A percentile compares a stretch with the other conserved stretches of the same genome.
phyloP scores from a whole-genome alignment of 2,888 invertebrate genomes.

The Cerastis rubricosa region DNA sequence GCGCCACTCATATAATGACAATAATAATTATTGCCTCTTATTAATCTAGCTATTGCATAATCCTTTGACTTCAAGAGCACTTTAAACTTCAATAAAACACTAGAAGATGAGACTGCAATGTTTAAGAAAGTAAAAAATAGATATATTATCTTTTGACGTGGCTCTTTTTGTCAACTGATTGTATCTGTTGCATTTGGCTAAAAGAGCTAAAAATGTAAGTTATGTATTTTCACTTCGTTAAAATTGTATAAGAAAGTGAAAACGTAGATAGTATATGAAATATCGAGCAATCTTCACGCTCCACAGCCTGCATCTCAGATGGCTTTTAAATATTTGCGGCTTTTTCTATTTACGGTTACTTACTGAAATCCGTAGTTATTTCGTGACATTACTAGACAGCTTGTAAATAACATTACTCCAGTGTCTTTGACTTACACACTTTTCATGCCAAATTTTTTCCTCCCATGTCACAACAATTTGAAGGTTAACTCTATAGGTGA shows the following conservation, averaged over 20 bases:
- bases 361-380: slow-evolving; percentile 12
- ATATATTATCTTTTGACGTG: slow-evolving; percentile 13
- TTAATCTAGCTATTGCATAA: slow-evolving; percentile 23
- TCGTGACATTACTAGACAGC: slow-evolving; percentile 8
- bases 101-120: slow-evolving; percentile 11
- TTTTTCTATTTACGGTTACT: slow-evolving; percentile 25
- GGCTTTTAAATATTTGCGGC: slow-evolving; percentile 45
- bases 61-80: slow-evolving; percentile 17
- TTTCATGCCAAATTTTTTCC: slow-evolving; percentile 51
- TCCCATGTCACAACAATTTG: slow-evolving; percentile 31
- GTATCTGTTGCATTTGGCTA: slow-evolving; percentile 5
- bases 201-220: slow-evolving; percentile 8
- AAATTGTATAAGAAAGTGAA: slow-evolving; percentile 53
- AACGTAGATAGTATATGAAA: slow-evolving; percentile 45
- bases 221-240: slow-evolving; percentile 29
- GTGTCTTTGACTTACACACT: slow-evolving; percentile 48
- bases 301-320: slow-evolving; percentile 32
- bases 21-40: slow-evolving; percentile 6
- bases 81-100: slow-evolving; percentile 43
- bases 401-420: slow-evolving; percentile 24
- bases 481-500: slow-evolving; percentile 23
- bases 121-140: slow-evolving; percentile 7
- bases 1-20: slow-evolving; percentile 14
- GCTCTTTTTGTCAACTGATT: background rate
- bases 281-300: slow-evolving; percentile 58